These are phyloP conservation scores for Neopelma chrysocephalum DNA, from an alignment of 2,797 vertebrate genomes.

Conservation along the genomic window DNA sequence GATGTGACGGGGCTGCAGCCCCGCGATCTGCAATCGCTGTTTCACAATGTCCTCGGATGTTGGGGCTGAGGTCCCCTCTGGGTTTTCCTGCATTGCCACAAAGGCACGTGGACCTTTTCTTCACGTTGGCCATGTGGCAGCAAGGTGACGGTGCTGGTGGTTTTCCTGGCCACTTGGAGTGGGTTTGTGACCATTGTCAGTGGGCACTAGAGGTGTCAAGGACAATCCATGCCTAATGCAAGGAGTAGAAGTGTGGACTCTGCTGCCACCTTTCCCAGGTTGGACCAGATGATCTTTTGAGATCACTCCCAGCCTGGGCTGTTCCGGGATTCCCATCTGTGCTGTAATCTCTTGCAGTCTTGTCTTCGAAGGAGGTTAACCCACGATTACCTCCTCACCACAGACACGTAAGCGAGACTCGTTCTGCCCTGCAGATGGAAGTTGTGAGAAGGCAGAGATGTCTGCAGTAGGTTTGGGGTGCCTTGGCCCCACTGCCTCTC, in stretches of 20 bases:
- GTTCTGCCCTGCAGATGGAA: background rate
- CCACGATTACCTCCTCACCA: background rate
- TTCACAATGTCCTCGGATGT: background rate
- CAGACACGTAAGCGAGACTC: background rate
- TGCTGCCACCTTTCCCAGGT: background rate
- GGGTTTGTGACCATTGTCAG: background rate
- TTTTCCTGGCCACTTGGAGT: background rate
- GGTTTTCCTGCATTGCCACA: background rate
- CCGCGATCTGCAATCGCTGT: background rate
- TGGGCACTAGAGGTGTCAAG: accelerated
- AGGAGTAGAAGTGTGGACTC: background rate
- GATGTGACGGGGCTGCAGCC: background rate
- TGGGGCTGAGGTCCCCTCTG: background rate
- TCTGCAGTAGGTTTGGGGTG: background rate
- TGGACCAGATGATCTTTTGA: background rate
- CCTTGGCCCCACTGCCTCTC: background rate
- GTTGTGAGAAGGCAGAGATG: background rate
- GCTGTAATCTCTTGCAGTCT: background rate
- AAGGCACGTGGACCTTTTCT: background rate
- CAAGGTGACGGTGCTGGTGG: background rate
- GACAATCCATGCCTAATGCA: accelerated
- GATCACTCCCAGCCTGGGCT: background rate
- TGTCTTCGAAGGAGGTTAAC: background rate
- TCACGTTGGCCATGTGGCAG: background rate
- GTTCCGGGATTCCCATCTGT: background rate